Evolutionary conservation across 1,140 invertebrate species (phyloP), one percentile per base, ranked within the genome.

Genomic region (Trachymyrmex septentrionalis): DNA sequence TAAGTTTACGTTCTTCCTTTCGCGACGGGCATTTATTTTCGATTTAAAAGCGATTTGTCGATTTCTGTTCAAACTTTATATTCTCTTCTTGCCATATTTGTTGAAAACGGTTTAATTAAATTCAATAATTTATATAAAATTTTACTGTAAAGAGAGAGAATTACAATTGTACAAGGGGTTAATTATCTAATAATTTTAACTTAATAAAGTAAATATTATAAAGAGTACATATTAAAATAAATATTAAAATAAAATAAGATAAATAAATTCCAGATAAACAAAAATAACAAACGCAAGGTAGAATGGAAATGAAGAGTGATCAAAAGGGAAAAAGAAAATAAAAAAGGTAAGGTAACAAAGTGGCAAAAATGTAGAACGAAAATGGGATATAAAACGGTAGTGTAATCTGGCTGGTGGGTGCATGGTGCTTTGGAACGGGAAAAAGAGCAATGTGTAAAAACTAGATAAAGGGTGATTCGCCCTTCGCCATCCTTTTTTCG

Each of bases 361-460:
- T 66, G 44, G 21, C 19, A n/a, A 66, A 44, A 78, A 78, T 66
- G 61, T 78, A 78, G 50, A 30, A 66, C 59, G 19, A 30, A 64
- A 78, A 78, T 78, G 76, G 76, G 38, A 66, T 78, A 78, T 78
- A 64, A 78, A 78, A 50, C 38, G 57, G 24, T 38, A 34, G 38
- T 48, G 76, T 78, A 66, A 78, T 50, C 44, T 38, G 72, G 30
- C 19, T 24, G 53, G 73, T 66, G 19, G 38, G 59, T 78, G 61
- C 59, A 48, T 48, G 38, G 38, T 48, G 38, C 53, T 75, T 30
- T 24, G 19, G 34, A 66, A 1, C 14, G 48, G 72, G 59, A 66
- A 78, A 69, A 85, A 77, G 50, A 85, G 75, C 48, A 81, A 85
- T 50, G 72, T 50, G 86, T 85, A 88, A 88, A 88, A 88, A 85